These are phyloP conservation scores for Epizoanthus ramosus DNA, from an alignment of 92 coral and sea anemone species.

Conservation along the genomic window DNA sequence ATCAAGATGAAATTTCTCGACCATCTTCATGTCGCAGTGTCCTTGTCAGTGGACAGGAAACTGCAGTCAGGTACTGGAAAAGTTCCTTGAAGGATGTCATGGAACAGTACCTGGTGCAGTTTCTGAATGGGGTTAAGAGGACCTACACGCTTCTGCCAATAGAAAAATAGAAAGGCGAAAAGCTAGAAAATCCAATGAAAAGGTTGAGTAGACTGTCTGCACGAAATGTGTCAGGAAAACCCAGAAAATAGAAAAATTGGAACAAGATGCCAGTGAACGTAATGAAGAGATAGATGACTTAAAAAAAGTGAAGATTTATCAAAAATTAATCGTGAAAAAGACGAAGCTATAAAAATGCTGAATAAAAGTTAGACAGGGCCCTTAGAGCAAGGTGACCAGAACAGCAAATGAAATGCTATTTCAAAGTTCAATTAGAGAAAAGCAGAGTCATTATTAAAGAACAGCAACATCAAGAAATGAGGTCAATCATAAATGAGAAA, in stretches of 20 bases:
- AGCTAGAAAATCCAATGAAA: not conserved
- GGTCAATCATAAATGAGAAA: conserved; percentile 2
- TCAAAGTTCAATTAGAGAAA: not conserved
- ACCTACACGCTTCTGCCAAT: no score
- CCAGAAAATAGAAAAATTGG: not conserved
- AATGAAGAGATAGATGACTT: not conserved
- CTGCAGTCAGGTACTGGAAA: conserved; percentile 34
- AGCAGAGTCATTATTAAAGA: no score
- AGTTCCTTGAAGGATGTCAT: not conserved
- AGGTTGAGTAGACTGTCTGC: not conserved
- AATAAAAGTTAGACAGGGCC: conserved; percentile 14
- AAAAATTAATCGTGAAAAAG: not conserved
- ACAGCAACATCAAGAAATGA: not conserved
- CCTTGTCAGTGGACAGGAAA: conserved; percentile 29
- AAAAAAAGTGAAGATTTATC: no score
- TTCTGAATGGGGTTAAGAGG: not conserved
- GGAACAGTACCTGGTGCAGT: conserved; percentile 1
- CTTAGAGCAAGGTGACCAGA: not conserved
- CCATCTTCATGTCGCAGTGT: conserved; percentile 46
- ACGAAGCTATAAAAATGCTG: not conserved
- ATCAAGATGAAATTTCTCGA: conserved; percentile 27
- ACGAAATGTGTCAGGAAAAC: not conserved
- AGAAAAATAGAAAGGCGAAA: no score
- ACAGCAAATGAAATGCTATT: not conserved
- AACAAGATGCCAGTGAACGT: not conserved